phyloP scores from a whole-genome alignment of 2,888 invertebrate genomes.

The Escarpia spicata region DNA sequence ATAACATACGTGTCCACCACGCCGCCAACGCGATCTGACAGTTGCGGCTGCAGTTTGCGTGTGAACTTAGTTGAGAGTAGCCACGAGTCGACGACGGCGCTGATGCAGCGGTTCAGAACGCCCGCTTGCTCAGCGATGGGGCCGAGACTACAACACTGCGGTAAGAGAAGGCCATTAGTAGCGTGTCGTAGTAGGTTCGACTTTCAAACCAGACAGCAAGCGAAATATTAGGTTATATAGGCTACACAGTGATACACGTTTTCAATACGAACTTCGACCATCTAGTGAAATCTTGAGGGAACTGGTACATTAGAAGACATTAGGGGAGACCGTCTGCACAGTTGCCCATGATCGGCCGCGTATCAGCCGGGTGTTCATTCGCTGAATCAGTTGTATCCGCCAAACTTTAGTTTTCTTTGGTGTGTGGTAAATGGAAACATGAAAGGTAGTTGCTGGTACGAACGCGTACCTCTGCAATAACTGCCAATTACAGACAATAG shows the following conservation, averaged over 20 bases:
- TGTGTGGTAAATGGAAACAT: too few species aligned
- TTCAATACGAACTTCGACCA: not conserved
- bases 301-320: not conserved
- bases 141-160: constrained; percentile 51
- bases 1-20: not conserved
- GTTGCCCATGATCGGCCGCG: not conserved
- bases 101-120: constrained; percentile 51
- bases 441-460: too few species aligned
- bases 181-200: not conserved
- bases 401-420: too few species aligned
- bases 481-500: too few species aligned
- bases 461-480: too few species aligned
- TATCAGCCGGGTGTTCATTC: not conserved
- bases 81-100: constrained; percentile 60
- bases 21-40: not conserved
- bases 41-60: not conserved
- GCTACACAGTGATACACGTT: not conserved
- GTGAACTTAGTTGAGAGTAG: constrained; percentile 39
- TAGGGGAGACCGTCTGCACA: not conserved
- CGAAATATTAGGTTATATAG: not conserved
- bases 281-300: not conserved
- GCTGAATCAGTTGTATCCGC: too few species aligned
- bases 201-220: not conserved
- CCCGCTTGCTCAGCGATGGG: constrained; percentile 53
- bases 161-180: constrained; percentile 40